Conservation (phyloP, 64 coral and sea anemone species). For the Montipora foliosa region DNA sequence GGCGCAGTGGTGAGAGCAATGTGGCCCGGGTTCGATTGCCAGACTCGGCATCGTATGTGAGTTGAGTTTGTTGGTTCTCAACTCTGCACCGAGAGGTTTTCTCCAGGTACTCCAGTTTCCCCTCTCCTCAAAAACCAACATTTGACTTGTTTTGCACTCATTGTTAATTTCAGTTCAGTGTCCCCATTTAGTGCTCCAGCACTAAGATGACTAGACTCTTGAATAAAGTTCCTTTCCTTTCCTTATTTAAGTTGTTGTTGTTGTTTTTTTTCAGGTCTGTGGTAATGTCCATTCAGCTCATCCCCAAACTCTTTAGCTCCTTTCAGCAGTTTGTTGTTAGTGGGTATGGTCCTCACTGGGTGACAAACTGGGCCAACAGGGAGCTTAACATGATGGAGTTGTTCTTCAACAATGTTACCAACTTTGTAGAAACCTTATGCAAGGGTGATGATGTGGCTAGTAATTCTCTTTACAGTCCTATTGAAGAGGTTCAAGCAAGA, state of each 20-base stretch:
- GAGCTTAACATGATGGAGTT: constrained; percentile 93
- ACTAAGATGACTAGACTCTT: no score
- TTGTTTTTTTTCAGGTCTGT: constrained; percentile 61
- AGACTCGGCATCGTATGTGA: no score
- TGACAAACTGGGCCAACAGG: constrained; percentile 86
- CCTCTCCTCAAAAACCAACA: no score
- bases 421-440: constrained; percentile 61
- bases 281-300: constrained; percentile 93
- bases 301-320: constrained; percentile 92
- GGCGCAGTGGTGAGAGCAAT: no score
- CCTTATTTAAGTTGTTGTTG: neutral
- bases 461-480: constrained; percentile 74
- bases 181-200: no score
- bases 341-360: constrained; percentile 83
- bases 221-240: neutral
- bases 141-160: no score
- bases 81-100: no score
- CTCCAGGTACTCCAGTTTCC: no score
- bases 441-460: neutral
- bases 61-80: no score
- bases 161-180: no score
- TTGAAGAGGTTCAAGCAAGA: constrained; percentile 93
- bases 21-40: no score
- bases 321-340: constrained; percentile 93
- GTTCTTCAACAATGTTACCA: constrained; percentile 84